Base-by-base conservation (phyloP, 2,888 invertebrate species). In the Drosophila affinis region DNA sequence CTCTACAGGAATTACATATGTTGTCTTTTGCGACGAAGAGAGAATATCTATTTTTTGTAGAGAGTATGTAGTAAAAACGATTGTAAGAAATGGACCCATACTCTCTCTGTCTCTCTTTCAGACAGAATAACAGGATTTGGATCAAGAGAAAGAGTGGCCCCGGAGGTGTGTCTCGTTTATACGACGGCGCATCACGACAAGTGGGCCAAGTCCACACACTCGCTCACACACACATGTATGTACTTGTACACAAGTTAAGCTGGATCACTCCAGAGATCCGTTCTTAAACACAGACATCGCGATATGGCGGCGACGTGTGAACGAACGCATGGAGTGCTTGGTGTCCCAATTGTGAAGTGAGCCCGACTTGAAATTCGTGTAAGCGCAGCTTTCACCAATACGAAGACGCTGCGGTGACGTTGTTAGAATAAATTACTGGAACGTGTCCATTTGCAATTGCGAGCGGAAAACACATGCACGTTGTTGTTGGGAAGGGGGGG, bases 371-470 rank as follows among this genome's bases (percentile, higher is more conserved):
- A 56, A 64, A 56, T 72, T 70, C 62, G 53, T 64, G 61, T 61
- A 82, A 48, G 74, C 69, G 60, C 75, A 82, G 86, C 86, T 89
- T 86, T 86, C 86, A 89, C 88, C 89, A 77, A 80, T 75, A 78
- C 88, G 76, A 53, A 79, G 65, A 77, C 77, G 68, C 18, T 52
- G 53, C 78, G 76, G 68, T 72, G 71, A 72, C 87, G 76, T 76
- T 81, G 81, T 76, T 86, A 82, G 85, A 86, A 87, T 86, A 76
- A 81, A 65, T 89, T 85, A 86, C 65, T 88, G 83, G 88, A 89
- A 85, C 89, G 88, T 86, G 88, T 89, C 87, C 83, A 87, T 79
- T 85, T 72, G 61, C 52, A 65, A 44, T 51, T 44, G 46, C 17
- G 56, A 34, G 60, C n/a, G 58, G 49, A 39, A 63, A 61, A 58